phyloP scores from a whole-genome alignment of 2,797 vertebrate genomes.

The Acestrorhynchus altus region DNA sequence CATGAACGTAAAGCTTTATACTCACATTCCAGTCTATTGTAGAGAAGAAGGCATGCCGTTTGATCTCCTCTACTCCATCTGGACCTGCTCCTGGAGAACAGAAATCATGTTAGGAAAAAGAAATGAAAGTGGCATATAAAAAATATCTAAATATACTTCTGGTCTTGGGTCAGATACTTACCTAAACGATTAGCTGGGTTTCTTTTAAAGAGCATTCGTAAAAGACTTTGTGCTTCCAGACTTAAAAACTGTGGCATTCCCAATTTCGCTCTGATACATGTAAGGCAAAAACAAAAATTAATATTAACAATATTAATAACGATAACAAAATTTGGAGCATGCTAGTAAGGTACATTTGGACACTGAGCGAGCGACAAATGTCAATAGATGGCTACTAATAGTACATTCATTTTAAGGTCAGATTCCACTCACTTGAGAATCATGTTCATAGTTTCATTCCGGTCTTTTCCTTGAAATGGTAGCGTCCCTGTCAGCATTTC shows the following conservation, averaged over 20 bases:
- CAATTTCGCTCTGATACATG: slow-evolving; percentile 87
- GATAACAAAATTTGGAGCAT: background rate
- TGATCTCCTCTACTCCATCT: slow-evolving; percentile 98
- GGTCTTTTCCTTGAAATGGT: slow-evolving; percentile 98
- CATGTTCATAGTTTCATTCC: slow-evolving; percentile 99
- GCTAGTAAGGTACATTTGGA: no score
- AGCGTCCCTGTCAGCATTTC: slow-evolving; percentile 98
- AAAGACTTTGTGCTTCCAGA: slow-evolving; percentile 94
- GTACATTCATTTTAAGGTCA: background rate
- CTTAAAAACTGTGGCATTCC: slow-evolving; percentile 99
- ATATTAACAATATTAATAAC: background rate
- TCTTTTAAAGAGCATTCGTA: slow-evolving; percentile 97
- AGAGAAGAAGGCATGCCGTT: slow-evolving; percentile 95
- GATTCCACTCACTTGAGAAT: slow-evolving; percentile 94
- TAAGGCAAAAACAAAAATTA: slow-evolving; percentile 28
- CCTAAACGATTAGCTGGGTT: slow-evolving; percentile 96
- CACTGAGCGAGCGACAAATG: no score
- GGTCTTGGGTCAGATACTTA: slow-evolving; percentile 64
- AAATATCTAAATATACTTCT: no score
- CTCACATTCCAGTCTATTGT: slow-evolving; percentile 99
- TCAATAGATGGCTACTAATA: no score
- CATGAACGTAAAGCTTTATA: background rate
- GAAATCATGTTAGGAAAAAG: background rate
- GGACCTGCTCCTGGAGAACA: slow-evolving; percentile 87
- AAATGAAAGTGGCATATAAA: background rate